Evolutionary conservation across 2,113 vertebrate genomes (phyloP).

Genomic region (Cairina moschata): DNA sequence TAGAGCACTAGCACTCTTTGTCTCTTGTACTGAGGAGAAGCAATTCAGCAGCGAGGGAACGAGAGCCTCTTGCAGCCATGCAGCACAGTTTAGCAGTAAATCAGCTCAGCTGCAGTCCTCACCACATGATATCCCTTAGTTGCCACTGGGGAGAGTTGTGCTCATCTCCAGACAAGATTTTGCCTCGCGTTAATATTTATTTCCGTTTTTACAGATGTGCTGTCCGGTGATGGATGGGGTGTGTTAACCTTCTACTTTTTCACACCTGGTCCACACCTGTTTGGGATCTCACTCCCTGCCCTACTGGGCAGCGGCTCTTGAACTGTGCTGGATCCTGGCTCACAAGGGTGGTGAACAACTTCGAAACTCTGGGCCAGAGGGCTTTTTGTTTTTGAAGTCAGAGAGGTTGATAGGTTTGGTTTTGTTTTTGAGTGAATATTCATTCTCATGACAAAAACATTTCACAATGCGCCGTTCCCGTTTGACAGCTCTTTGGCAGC

Average conservation of each 20-base stretch:
- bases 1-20: not conserved
- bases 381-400: constrained; percentile 43
- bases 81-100: constrained; percentile 46
- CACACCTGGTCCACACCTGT: constrained; percentile 64
- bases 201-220: constrained; percentile 49
- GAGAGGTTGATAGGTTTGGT: constrained; percentile 54
- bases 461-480: constrained; percentile 51
- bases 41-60: not conserved
- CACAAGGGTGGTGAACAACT: constrained; percentile 11
- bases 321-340: constrained; percentile 28
- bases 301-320: constrained; percentile 41
- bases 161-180: constrained; percentile 55
- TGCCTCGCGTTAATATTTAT: constrained; percentile 41
- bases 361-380: constrained; percentile 18
- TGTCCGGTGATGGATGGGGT: constrained; percentile 57
- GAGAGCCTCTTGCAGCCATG: constrained; percentile 1
- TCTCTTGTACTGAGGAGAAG: constrained; percentile 1
- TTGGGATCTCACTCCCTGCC: constrained; percentile 35
- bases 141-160: constrained; percentile 29
- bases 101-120: constrained; percentile 45
- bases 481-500: constrained; percentile 55
- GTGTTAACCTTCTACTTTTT: constrained; percentile 40
- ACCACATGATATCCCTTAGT: constrained; percentile 26
- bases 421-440: constrained; percentile 54
- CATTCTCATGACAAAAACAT: constrained; percentile 51